A percentile compares a stretch with the other conserved stretches of the same genome.
Conservation (phyloP, 1,140 invertebrate genomes). For the Trichonephila inaurata region DNA sequence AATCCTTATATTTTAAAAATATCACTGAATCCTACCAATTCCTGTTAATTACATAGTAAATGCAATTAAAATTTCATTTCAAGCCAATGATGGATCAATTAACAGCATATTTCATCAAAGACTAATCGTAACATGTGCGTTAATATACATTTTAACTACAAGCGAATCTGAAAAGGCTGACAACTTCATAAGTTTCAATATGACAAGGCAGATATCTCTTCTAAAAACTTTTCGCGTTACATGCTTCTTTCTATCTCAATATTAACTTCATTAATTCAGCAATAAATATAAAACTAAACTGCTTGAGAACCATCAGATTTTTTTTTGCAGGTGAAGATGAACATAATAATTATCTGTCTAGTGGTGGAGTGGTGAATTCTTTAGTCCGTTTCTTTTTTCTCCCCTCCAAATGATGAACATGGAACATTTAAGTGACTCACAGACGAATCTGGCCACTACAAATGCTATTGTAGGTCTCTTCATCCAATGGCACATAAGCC, state of each 20-base stretch:
- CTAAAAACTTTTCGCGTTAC: not conserved
- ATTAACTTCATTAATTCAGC: not conserved
- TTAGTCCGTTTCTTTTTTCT: too few relatives aligned
- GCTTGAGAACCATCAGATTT: not conserved
- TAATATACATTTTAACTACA: not conserved
- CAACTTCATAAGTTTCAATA: not conserved
- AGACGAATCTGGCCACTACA: conserved; percentile 76
- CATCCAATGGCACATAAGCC: conserved; percentile 85
- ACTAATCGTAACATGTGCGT: not conserved
- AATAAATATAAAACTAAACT: conserved; percentile 26
- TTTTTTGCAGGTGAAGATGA: conserved; percentile 2
- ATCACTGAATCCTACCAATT: not conserved
- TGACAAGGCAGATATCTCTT: conserved; percentile 1
- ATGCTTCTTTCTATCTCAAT: not conserved
- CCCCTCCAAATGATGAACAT: not conserved
- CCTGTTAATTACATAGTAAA: not conserved
- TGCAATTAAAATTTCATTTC: not conserved
- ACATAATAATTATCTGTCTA: not conserved
- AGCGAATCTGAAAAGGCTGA: not conserved
- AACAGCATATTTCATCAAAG: not conserved
- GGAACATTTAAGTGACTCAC: conserved; percentile 44
- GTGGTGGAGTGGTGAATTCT: not conserved
- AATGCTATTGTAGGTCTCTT: conserved; percentile 83
- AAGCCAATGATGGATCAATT: not conserved
- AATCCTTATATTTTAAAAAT: not conserved